Conservation (phyloP, 2,888 invertebrate species). For the Scaptomyza caliginosa region DNA sequence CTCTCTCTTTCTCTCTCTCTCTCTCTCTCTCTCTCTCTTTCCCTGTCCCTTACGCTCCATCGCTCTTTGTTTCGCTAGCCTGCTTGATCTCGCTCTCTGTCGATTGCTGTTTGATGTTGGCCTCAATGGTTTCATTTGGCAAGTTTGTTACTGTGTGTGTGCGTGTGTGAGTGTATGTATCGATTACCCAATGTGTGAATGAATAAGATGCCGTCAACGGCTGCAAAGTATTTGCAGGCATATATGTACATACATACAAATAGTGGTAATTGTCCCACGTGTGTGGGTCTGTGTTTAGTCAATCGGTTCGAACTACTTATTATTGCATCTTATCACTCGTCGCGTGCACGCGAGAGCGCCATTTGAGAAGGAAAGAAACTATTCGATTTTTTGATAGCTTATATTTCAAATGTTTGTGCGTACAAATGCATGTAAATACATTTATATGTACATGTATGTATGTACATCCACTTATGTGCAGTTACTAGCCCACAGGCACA, state of each 20-base stretch:
- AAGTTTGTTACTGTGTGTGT: conserved; percentile 12
- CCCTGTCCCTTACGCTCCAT: not conserved
- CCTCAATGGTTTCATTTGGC: conserved; percentile 75
- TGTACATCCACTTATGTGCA: conserved; percentile 10
- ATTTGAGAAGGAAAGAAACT: conserved; percentile 7
- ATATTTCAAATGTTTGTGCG: conserved; percentile 33
- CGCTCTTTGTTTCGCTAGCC: conserved; percentile 1
- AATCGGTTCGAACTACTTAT: conserved; percentile 74
- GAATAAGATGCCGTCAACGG: conserved; percentile 66
- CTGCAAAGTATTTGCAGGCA: conserved; percentile 49
- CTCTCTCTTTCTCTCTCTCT: conserved; percentile 1
- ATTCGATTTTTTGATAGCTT: conserved; percentile 46
- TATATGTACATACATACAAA: no score
- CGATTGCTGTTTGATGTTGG: conserved; percentile 61
- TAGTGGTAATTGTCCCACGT: conserved; percentile 50
- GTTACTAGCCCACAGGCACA: not conserved
- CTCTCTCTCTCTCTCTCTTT: not conserved
- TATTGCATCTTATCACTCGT: conserved; percentile 77
- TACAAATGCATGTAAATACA: conserved; percentile 1
- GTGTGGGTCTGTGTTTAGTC: conserved; percentile 48
- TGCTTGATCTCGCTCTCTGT: conserved; percentile 6
- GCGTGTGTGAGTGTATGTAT: conserved; percentile 43
- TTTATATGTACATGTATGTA: conserved; percentile 6
- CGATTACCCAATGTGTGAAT: conserved; percentile 76
- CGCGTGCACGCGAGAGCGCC: conserved; percentile 50